These are phyloP conservation scores for Agriopis marginaria DNA, from an alignment of 2,888 invertebrate species.

Conservation along the genomic window DNA sequence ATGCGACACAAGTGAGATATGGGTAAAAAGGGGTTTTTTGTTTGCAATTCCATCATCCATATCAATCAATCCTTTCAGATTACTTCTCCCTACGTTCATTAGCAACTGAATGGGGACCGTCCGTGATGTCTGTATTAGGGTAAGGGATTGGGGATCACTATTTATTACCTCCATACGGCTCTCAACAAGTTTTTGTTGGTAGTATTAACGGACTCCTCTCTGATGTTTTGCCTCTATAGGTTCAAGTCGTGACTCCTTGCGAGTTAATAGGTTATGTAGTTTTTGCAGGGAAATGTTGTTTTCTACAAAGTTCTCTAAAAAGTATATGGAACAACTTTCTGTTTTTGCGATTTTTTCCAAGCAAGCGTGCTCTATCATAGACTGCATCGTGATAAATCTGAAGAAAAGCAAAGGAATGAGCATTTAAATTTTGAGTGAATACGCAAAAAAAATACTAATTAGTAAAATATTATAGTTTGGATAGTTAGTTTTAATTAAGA, in stretches of 20 bases:
- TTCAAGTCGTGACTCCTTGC: background rate
- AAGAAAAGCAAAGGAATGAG: too few species aligned
- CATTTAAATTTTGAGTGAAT: too few species aligned
- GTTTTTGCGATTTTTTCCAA: too few species aligned
- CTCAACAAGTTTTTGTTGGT: conserved; percentile 39
- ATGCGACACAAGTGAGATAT: conserved; percentile 4
- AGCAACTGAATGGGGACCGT: conserved; percentile 51
- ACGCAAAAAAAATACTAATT: too few species aligned
- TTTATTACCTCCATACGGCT: conserved; percentile 34
- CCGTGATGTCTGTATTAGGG: conserved; percentile 52
- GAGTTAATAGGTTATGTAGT: background rate
- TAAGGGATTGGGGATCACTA: conserved; percentile 39
- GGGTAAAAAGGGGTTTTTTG: conserved; percentile 15
- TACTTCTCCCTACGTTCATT: conserved; percentile 50
- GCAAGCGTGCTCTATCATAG: too few species aligned
- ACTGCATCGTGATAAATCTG: too few species aligned
- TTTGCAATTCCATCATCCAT: conserved; percentile 26
- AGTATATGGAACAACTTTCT: too few species aligned
- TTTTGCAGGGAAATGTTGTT: background rate
- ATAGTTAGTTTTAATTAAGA: too few species aligned
- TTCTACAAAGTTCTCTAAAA: too few species aligned
- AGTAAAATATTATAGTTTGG: too few species aligned
- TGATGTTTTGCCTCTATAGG: conserved; percentile 15
- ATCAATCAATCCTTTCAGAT: conserved; percentile 45
- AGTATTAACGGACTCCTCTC: conserved; percentile 24